Percentiles rank a stretch among this genome's conserved stretches.
Evolutionary conservation across 2,888 invertebrate species (phyloP).

Genomic region (Diogma glabrata): DNA sequence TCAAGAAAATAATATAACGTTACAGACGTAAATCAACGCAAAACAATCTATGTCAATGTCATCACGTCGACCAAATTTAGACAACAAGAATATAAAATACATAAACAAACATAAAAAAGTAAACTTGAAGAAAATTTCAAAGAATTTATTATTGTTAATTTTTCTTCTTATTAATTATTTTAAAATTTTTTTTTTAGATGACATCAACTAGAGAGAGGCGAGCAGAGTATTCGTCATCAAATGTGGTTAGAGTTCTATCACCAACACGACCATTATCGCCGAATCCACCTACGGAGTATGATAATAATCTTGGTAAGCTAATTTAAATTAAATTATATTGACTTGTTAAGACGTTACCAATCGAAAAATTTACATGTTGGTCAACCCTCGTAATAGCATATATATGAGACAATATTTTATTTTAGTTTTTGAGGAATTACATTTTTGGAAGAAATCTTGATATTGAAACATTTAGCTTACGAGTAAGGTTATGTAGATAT

Average conservation of each 20-base stretch:
- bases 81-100: not conserved
- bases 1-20: slow-evolving; percentile 7
- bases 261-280: slow-evolving; percentile 20
- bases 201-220: slow-evolving; percentile 18
- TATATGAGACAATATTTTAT: too few relatives aligned
- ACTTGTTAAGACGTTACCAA: too few relatives aligned
- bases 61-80: slow-evolving; percentile 6
- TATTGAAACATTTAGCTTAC: too few relatives aligned
- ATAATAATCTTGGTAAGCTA: slow-evolving; percentile 20
- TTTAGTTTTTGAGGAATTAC: too few relatives aligned
- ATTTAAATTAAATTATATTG: too few relatives aligned
- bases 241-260: slow-evolving; percentile 20
- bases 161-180: not conserved
- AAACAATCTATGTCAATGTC: slow-evolving; percentile 10
- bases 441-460: too few relatives aligned
- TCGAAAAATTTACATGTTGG: too few relatives aligned
- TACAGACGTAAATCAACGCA: slow-evolving; percentile 4
- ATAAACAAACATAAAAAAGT: not conserved
- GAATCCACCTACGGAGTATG: slow-evolving; percentile 17
- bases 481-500: too few relatives aligned
- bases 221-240: slow-evolving; percentile 20
- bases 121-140: not conserved
- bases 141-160: not conserved
- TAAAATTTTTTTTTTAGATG: slow-evolving; percentile 11
- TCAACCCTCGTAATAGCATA: too few relatives aligned